Conservation (phyloP, 1,140 invertebrate species). For the Megalopta genalis region DNA sequence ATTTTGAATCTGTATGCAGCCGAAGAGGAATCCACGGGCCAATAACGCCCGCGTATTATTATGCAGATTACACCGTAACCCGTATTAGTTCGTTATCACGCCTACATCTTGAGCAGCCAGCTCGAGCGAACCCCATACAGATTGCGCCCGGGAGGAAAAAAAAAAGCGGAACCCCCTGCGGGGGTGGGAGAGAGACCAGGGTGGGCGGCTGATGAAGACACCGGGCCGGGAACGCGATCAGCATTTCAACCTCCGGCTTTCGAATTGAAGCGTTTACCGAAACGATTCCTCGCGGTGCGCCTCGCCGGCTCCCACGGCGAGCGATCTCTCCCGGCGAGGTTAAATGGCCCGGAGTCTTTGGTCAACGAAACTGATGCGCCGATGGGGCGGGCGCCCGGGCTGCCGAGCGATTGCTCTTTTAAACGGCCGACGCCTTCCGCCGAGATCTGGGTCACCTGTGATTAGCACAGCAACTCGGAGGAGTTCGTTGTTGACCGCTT, state of each 20-base stretch:
- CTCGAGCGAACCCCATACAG: slow-evolving; percentile 31
- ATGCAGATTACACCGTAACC: slow-evolving; percentile 79
- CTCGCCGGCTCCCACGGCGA: neutral
- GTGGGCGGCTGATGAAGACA: slow-evolving; percentile 35
- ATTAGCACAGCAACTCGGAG: too few relatives aligned
- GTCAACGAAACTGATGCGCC: neutral
- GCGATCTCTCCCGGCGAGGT: too few relatives aligned
- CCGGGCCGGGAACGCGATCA: slow-evolving; percentile 19
- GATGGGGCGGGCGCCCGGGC: neutral
- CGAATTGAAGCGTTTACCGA: slow-evolving; percentile 18
- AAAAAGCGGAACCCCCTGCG: neutral
- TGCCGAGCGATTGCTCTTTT: neutral
- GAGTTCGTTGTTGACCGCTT: too few relatives aligned
- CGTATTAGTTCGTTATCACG: slow-evolving; percentile 79
- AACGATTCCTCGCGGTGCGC: slow-evolving; percentile 6
- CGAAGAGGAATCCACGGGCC: slow-evolving; percentile 75
- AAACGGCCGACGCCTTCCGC: neutral
- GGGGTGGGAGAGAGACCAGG: too few relatives aligned
- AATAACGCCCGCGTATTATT: slow-evolving; percentile 77
- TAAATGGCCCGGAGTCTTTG: neutral
- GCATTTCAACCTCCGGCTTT: slow-evolving; percentile 23
- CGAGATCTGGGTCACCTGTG: neutral
- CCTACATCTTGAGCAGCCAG: slow-evolving; percentile 75
- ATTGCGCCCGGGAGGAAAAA: slow-evolving; percentile 40
- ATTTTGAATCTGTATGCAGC: slow-evolving; percentile 80